Conservation (phyloP, 2,113 vertebrate genomes). For the Neolamprologus devosi region DNA sequence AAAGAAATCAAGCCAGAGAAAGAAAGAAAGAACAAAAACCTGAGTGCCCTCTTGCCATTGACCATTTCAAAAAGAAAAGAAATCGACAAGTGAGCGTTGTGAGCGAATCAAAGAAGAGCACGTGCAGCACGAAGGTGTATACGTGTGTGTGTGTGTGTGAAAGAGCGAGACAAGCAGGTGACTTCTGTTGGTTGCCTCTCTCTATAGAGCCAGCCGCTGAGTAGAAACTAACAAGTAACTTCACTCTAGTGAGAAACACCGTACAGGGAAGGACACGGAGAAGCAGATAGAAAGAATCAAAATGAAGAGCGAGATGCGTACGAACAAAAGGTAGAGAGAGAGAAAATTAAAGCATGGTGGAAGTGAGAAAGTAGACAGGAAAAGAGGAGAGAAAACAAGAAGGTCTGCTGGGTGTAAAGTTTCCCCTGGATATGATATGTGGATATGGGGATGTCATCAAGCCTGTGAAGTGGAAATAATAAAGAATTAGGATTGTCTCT, state of each 20-base stretch:
- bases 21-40: neutral
- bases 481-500: conserved; percentile 75
- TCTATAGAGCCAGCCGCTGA: neutral
- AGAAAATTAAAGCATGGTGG: neutral
- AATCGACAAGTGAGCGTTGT: conserved; percentile 3
- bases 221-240: conserved; percentile 29
- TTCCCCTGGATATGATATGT: conserved; percentile 67
- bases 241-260: neutral
- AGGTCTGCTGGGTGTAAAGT: conserved; percentile 65
- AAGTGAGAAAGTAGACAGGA: neutral
- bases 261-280: neutral
- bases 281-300: neutral
- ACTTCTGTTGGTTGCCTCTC: conserved; percentile 2
- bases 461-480: conserved; percentile 73
- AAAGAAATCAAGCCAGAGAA: neutral
- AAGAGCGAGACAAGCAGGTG: neutral
- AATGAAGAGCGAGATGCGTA: neutral
- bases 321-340: neutral
- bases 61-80: conserved; percentile 4
- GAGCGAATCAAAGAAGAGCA: neutral
- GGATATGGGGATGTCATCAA: conserved; percentile 68
- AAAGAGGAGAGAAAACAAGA: conserved; percentile 34
- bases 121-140: neutral
- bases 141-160: neutral
- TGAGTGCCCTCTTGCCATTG: conserved; percentile 14